phyloP scores from a whole-genome alignment of 2,888 invertebrate genomes.

The Fragum sueziense region DNA sequence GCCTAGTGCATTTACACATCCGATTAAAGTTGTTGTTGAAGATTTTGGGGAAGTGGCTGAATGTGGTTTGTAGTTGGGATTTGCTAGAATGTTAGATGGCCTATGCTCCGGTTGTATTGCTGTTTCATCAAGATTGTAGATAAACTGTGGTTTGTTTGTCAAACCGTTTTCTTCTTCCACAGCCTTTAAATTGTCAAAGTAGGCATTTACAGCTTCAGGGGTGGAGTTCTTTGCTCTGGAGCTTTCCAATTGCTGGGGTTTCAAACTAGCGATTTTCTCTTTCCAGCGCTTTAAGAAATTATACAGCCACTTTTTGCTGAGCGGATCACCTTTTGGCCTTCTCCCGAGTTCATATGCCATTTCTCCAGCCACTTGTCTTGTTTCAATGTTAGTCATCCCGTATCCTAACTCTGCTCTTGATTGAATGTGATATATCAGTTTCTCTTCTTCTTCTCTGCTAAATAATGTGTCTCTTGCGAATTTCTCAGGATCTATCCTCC shows the following conservation, averaged over 20 bases:
- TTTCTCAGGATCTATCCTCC: slow-evolving; percentile 18
- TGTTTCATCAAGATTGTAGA: slow-evolving; percentile 44
- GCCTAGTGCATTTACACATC: slow-evolving; percentile 35
- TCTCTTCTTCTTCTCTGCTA: not conserved
- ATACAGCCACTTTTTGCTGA: slow-evolving; percentile 17
- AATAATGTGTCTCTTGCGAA: slow-evolving; percentile 2
- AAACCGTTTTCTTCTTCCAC: slow-evolving; percentile 27
- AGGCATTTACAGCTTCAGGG: not conserved
- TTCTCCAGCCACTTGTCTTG: not conserved
- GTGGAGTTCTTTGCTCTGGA: not conserved
- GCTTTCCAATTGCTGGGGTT: slow-evolving; percentile 5
- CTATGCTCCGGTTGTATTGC: slow-evolving; percentile 37
- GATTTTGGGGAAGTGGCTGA: slow-evolving; percentile 28
- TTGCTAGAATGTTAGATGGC: slow-evolving; percentile 23
- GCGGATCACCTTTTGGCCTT: not conserved
- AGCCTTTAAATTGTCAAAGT: slow-evolving; percentile 14
- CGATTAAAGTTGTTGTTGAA: slow-evolving; percentile 34
- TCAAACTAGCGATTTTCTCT: not conserved
- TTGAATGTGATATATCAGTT: not conserved
- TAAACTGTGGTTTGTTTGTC: slow-evolving; percentile 26
- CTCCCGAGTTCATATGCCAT: not conserved
- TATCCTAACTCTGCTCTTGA: slow-evolving; percentile 1
- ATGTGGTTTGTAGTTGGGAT: slow-evolving; percentile 18
- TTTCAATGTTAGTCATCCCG: not conserved
- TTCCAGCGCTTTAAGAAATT: slow-evolving; percentile 9